Evolutionary conservation across 1,140 invertebrate genomes (phyloP).

Genomic region (Penaeus japonicus): DNA sequence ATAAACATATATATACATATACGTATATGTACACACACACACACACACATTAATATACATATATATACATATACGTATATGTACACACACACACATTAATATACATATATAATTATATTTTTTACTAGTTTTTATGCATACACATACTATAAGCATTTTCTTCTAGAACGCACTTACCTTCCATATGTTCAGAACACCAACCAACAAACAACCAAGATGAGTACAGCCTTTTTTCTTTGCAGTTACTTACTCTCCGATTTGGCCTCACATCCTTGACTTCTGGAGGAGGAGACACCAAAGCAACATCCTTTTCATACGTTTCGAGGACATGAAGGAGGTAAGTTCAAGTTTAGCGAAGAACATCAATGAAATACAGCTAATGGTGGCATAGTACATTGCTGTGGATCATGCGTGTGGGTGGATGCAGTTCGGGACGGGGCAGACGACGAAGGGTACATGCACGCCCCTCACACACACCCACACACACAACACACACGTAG

Average conservation of each 20-base stretch:
- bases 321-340: conserved; percentile 35
- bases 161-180: too few species aligned
- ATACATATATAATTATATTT: conserved; percentile 2
- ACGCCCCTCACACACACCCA: too few species aligned
- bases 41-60: not conserved
- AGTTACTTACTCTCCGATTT: conserved; percentile 25
- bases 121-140: too few species aligned
- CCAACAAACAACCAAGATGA: too few species aligned
- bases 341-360: not conserved
- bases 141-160: too few species aligned
- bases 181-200: too few species aligned
- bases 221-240: not conserved
- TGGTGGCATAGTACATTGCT: too few species aligned
- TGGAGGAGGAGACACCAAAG: conserved; percentile 25
- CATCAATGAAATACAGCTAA: too few species aligned
- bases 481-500: too few species aligned
- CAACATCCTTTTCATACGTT: conserved; percentile 31
- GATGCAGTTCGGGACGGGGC: too few species aligned
- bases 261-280: conserved; percentile 23
- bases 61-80: conserved; percentile 3
- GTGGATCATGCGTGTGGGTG: too few species aligned
- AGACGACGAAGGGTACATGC: too few species aligned
- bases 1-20: not conserved
- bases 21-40: not conserved
- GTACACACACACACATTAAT: not conserved